phyloP scores from a whole-genome alignment of 2,113 vertebrate genomes.

The Taurulus bubalis region DNA sequence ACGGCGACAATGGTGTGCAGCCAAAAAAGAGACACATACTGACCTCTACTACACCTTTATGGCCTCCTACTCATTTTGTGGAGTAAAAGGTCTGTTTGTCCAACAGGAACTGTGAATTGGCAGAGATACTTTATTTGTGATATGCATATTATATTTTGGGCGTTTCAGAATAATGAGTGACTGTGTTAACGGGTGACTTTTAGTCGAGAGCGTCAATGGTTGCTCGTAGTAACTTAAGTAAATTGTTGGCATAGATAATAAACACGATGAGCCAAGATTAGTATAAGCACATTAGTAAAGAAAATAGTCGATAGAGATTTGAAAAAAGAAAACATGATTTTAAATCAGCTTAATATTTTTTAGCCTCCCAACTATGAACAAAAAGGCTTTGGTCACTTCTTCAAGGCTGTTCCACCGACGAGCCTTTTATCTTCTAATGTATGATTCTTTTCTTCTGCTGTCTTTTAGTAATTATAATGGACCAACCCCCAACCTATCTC shows the following conservation, averaged over 20 bases:
- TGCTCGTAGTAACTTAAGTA: too few species aligned
- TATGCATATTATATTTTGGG: too few species aligned
- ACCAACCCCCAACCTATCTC: constrained; percentile 56
- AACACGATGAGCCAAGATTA: background rate
- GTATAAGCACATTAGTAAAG: background rate
- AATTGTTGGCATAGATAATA: background rate
- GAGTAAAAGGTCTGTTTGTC: too few species aligned
- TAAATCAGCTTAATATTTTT: background rate
- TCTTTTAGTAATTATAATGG: constrained; percentile 60
- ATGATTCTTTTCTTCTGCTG: constrained; percentile 20
- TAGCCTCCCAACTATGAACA: background rate
- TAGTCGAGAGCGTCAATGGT: too few species aligned
- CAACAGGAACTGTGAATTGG: too few species aligned
- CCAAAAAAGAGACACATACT: too few species aligned
- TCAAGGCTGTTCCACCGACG: background rate
- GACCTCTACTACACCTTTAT: too few species aligned
- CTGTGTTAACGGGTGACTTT: too few species aligned
- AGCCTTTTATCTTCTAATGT: constrained; percentile 17
- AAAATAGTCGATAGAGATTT: background rate
- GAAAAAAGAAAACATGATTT: background rate
- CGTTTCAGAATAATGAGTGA: too few species aligned
- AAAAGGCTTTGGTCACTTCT: background rate
- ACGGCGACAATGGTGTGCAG: too few species aligned
- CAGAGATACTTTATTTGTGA: too few species aligned
- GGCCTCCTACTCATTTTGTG: too few species aligned